phyloP scores from a whole-genome alignment of 2,888 invertebrate genomes.

The Chrysotoxum bicinctum region DNA sequence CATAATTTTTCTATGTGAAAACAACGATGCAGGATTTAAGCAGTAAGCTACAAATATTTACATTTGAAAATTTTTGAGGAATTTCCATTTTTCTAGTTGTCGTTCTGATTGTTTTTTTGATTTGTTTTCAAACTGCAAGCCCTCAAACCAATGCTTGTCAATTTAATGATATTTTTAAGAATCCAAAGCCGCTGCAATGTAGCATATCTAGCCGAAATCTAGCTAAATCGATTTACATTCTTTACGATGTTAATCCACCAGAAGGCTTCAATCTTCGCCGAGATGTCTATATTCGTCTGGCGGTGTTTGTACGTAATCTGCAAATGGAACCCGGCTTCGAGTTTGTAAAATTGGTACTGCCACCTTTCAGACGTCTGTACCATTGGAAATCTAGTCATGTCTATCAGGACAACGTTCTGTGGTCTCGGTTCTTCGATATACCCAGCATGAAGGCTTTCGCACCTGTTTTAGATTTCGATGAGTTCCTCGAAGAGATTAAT shows the following conservation, averaged over 20 bases:
- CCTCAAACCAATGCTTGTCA: conserved; percentile 37
- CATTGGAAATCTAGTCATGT: conserved; percentile 91
- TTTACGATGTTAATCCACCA: conserved; percentile 96
- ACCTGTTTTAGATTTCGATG: conserved; percentile 90
- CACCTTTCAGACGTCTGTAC: conserved; percentile 94
- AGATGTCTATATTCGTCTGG: conserved; percentile 97
- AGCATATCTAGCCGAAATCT: conserved; percentile 34
- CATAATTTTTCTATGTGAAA: neutral
- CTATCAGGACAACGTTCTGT: conserved; percentile 86
- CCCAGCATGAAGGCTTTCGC: conserved; percentile 88
- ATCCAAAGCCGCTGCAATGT: conserved; percentile 41
- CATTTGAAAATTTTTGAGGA: too few species aligned
- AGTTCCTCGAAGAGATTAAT: conserved; percentile 87
- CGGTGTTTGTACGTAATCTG: conserved; percentile 89
- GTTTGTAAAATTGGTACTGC: conserved; percentile 88
- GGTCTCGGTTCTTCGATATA: conserved; percentile 94
- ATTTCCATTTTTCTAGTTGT: conserved; percentile 21
- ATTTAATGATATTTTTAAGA: conserved; percentile 29
- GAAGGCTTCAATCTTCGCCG: conserved; percentile 98
- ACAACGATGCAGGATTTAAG: conserved; percentile 45
- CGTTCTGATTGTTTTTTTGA: conserved; percentile 44
- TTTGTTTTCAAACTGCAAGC: conserved; percentile 50
- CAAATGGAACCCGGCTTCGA: conserved; percentile 80
- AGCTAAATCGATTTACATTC: conserved; percentile 83
- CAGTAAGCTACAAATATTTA: conserved; percentile 17